Evolutionary conservation across 2,113 vertebrate species (phyloP).

Genomic region (Calyptomena viridis): DNA sequence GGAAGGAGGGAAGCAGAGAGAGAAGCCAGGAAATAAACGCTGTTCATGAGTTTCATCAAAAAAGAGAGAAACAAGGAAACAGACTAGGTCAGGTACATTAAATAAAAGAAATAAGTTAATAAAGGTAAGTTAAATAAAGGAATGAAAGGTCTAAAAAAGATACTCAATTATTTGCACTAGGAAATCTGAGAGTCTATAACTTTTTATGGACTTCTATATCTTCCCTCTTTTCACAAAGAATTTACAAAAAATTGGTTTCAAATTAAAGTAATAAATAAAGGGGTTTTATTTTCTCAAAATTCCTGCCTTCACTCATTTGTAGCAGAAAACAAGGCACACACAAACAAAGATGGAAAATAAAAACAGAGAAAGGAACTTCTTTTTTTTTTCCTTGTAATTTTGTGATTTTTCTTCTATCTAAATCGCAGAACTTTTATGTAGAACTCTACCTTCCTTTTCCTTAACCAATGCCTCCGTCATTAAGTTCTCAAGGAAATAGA

Average conservation of each 20-base stretch:
- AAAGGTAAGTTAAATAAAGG: not conserved
- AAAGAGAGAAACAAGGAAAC: conserved; percentile 3
- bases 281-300: not conserved
- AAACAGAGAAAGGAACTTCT: not conserved
- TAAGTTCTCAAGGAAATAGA: not conserved
- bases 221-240: not conserved
- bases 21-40: not conserved
- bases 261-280: conserved; percentile 3
- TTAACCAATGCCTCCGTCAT: not conserved
- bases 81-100: not conserved
- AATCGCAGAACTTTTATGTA: not conserved
- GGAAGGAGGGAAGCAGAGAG: not conserved
- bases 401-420: not conserved
- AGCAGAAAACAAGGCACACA: not conserved
- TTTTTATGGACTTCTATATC: not conserved
- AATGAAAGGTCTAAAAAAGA: not conserved
- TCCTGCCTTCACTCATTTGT: not conserved
- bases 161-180: not conserved
- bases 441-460: not conserved
- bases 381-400: not conserved
- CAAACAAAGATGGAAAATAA: not conserved
- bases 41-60: not conserved
- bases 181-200: not conserved
- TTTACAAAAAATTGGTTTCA: not conserved
- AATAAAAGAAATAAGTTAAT: not conserved